These are phyloP conservation scores for Parauchenoglanis punctatus DNA, from an alignment of 2,797 vertebrate species.

Conservation along the genomic window DNA sequence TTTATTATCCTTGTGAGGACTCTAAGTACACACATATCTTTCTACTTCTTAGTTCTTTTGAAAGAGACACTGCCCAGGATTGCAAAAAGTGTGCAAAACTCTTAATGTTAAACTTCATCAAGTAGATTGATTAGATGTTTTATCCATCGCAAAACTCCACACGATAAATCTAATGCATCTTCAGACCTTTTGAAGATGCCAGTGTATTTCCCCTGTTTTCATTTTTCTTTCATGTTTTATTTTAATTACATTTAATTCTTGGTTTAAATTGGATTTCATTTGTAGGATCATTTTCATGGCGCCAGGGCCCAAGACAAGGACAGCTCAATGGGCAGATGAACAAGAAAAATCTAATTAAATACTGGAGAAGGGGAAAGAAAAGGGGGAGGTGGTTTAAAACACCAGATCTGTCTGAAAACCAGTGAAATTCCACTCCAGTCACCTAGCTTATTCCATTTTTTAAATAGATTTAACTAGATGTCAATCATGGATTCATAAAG, in stretches of 20 bases:
- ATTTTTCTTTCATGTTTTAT: background rate
- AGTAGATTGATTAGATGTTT: background rate
- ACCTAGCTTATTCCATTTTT: background rate
- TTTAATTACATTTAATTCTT: background rate
- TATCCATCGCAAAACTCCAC: background rate
- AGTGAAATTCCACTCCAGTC: no score
- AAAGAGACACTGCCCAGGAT: no score
- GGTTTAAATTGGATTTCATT: background rate
- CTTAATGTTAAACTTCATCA: background rate
- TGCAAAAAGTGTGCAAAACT: background rate
- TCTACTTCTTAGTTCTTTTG: background rate
- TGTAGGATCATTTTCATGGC: background rate
- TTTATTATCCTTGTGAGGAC: no score
- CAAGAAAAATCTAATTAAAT: conserved; percentile 13
- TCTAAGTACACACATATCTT: background rate
- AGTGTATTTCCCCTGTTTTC: background rate
- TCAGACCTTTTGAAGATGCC: no score
- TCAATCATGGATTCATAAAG: background rate
- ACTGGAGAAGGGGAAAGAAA: background rate
- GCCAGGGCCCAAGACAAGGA: conserved; percentile 17
- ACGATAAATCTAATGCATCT: background rate
- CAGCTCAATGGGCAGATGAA: background rate
- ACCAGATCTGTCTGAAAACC: background rate
- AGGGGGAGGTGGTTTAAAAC: background rate
- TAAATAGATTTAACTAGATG: background rate